Conservation (phyloP, 2,797 vertebrate genomes). For the Clarias platycephalus region DNA sequence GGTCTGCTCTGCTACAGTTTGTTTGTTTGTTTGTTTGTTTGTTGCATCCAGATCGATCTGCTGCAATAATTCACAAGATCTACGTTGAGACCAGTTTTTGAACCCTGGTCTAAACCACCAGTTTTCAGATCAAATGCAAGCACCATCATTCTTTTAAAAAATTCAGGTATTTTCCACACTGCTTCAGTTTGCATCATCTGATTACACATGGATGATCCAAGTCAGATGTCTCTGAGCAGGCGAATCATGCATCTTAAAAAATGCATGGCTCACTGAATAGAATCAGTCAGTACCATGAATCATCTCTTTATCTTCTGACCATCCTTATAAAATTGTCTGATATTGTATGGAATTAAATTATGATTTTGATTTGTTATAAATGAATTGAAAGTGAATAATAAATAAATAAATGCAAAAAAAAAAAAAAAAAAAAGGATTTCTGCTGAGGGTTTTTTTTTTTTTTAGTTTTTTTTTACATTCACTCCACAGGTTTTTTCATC, state of each 20-base stretch:
- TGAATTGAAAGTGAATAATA: too few relatives aligned
- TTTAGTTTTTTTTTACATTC: too few relatives aligned
- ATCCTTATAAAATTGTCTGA: conserved; percentile 30
- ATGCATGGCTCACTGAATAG: conserved; percentile 14
- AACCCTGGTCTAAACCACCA: background rate
- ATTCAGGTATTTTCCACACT: background rate
- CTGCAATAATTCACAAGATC: background rate
- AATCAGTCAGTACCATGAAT: conserved; percentile 33
- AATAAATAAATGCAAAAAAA: too few relatives aligned
- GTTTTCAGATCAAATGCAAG: background rate
- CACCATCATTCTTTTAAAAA: background rate
- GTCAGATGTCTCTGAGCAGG: background rate
- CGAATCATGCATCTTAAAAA: conserved; percentile 14
- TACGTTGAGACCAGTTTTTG: background rate
- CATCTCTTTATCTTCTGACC: conserved; percentile 16
- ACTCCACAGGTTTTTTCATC: too few relatives aligned
- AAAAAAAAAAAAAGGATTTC: too few relatives aligned
- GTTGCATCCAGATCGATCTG: background rate
- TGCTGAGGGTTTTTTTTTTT: too few relatives aligned
- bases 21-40: background rate
- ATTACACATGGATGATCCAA: background rate
- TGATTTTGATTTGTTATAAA: too few relatives aligned
- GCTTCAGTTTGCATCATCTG: background rate
- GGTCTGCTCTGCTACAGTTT: too few relatives aligned
- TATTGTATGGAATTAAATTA: background rate